phyloP scores from a whole-genome alignment of 2,888 invertebrate species.

The Craniophora ligustri region DNA sequence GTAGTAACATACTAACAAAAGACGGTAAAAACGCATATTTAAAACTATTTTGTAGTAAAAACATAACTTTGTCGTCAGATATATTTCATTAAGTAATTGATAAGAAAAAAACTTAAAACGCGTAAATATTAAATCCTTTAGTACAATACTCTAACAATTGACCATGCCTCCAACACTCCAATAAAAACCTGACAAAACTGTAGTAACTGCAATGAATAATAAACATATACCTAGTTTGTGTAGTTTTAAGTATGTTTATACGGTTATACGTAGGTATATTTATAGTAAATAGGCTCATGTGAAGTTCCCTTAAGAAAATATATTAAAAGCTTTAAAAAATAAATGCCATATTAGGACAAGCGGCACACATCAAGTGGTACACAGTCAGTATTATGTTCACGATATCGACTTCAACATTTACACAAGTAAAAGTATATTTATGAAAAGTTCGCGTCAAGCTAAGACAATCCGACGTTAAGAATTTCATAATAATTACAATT shows the following conservation, averaged over 20 bases:
- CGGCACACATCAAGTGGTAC: slow-evolving; percentile 38
- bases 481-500: slow-evolving; percentile 28
- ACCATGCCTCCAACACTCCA: slow-evolving; percentile 52
- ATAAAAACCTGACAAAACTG: slow-evolving; percentile 40
- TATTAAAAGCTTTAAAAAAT: slow-evolving; percentile 60
- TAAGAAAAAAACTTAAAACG: slow-evolving; percentile 33
- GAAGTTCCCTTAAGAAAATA: slow-evolving; percentile 50
- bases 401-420: slow-evolving; percentile 6
- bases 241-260: slow-evolving; percentile 25
- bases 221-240: slow-evolving; percentile 42
- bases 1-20: slow-evolving; percentile 26
- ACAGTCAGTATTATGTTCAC: slow-evolving; percentile 20
- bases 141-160: slow-evolving; percentile 61
- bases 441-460: slow-evolving; percentile 17
- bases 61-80: slow-evolving; percentile 10
- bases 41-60: slow-evolving; percentile 17
- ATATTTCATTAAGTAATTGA: slow-evolving; percentile 3
- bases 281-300: slow-evolving; percentile 46
- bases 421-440: neutral
- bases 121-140: slow-evolving; percentile 41
- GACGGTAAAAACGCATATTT: slow-evolving; percentile 5
- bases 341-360: slow-evolving; percentile 43
- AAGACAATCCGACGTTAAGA: slow-evolving; percentile 42
- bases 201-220: slow-evolving; percentile 23
- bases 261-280: slow-evolving; percentile 9